Evolutionary conservation across 2,888 invertebrate genomes (phyloP).

Genomic region (Erebia aethiops): DNA sequence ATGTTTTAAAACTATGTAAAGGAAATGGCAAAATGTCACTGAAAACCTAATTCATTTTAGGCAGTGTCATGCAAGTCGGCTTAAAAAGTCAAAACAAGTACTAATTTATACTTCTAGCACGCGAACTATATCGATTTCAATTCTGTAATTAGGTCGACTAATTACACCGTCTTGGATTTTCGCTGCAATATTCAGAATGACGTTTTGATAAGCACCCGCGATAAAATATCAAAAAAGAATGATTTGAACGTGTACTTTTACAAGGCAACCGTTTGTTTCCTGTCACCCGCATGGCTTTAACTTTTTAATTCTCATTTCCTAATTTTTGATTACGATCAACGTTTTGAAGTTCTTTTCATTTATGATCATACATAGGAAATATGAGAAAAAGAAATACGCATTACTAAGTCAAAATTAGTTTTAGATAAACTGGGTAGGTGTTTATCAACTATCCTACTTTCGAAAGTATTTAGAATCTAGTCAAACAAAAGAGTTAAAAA

Average conservation of each 20-base stretch:
- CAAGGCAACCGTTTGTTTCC: conserved; percentile 29
- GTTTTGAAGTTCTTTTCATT: not conserved
- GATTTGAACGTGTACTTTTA: conserved; percentile 19
- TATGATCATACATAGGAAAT: not conserved
- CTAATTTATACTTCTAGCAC: no score
- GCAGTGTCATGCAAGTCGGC: no score
- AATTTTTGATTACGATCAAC: conserved; percentile 3
- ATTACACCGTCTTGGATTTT: conserved; percentile 28
- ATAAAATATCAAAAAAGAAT: not conserved
- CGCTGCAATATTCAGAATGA: conserved; percentile 25
- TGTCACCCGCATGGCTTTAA: conserved; percentile 35
- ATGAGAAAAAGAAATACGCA: not conserved
- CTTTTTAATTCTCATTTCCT: conserved; percentile 17
- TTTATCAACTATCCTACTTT: no score
- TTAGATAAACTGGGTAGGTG: no score
- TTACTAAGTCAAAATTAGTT: not conserved
- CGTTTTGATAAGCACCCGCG: conserved; percentile 15
- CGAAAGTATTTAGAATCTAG: no score
- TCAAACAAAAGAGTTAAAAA: no score
- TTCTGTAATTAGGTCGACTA: not conserved
- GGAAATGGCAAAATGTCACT: no score
- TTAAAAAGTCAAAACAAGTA: no score
- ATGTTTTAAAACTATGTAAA: no score
- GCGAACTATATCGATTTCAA: no score
- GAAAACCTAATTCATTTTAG: no score